Base-by-base conservation (phyloP, 1,140 invertebrate species). In the Eupristina koningsbergeri region DNA sequence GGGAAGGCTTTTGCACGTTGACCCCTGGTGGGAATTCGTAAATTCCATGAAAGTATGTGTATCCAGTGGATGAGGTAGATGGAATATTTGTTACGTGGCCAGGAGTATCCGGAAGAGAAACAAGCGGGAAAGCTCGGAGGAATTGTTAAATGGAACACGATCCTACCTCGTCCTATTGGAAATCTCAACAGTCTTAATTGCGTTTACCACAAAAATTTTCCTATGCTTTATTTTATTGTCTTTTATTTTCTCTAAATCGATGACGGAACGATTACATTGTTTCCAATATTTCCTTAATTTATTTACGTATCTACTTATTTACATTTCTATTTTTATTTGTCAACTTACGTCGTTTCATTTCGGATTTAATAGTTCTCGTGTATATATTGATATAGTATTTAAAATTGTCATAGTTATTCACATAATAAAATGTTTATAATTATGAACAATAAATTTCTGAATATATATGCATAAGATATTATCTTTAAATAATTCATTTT, bases 71-170 rank as follows among this genome's bases (percentile, higher is more conserved):
- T 67, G 31, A 39, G 79, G 67, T 34, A 41, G 67, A 71, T 34
- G 67, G 50, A 80, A 80, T 80, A 73, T 80, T 73, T 73, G 79
- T 63, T 61, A 74, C 80, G 45, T 3, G 11, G 71, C 53, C 39
- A 74, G n/a, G 80, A 69, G 81, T 26, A 77, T 19, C 53, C 31
- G 31, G 75, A 22, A 7, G 50, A 63, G 47, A 39, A 81, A 75
- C 53, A 45, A 58, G 26, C 41, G 81, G 69, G 41, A 67, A 77
- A 36, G 73, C 81, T 83, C 81, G 26, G 74, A 83, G 73, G 81
- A 83, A 83, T 83, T 83, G 81, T 83, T 83, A 83, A 83, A 83
- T 83, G 61, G 61, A 53, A 67, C 73, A 77, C 74, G 81, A 45
- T 74, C 58, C 53, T 41, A 50, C 61, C 61, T 67, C 31, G 8